Evolutionary conservation across 1,140 invertebrate genomes (phyloP), one percentile per base, ranked within the genome.

Genomic region (Leptinotarsa defecta): DNA sequence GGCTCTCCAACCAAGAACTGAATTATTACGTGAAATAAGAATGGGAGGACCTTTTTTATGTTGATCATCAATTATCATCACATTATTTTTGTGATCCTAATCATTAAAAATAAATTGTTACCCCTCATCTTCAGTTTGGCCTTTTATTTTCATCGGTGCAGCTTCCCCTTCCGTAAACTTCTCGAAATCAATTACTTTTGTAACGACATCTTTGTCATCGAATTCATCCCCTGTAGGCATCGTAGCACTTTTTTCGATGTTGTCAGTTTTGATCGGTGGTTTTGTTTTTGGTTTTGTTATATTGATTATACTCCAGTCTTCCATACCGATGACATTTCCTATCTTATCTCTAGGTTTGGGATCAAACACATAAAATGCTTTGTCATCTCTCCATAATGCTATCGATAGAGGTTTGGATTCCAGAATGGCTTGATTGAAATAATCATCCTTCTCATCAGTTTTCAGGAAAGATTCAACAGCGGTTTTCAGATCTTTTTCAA

Each of bases 301-400:
- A 13, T 63, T 15, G n/a, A 68, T 20, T 15, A 67, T 69, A 48
- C 76, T 78, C 79, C 80, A 80, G 48, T 74, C 68, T 61, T 74
- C 71, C 34, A 52, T 20, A 48, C 68, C 68, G 20, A 78, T 72
- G 73, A 80, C 34, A 80, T 74, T 82, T 49, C 83, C 83, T 71
- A 73, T 64, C 17, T 78, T 75, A 73, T 84, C 81, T 20, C 83
- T 74, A 13, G 81, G 78, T 76, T 80, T 82, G 3, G 85, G 80
- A 80, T 86, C 85, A 65, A 85, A 86, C 1, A 84, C 27, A 69
- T 83, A 86, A 65, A 76, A 85, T 3, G 79, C 61, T 1, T 76
- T 74, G 15, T 81, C 76, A 52, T 83, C 79, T 72, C 78, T 79
- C 82, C 83, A 85, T 13, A 84, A 74, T 11, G 80, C 80, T 5